A percentile compares a stretch with the other conserved stretches of the same genome.
Evolutionary conservation across 2,113 vertebrate species (phyloP).

Genomic region (Coptodon bakossiorum): DNA sequence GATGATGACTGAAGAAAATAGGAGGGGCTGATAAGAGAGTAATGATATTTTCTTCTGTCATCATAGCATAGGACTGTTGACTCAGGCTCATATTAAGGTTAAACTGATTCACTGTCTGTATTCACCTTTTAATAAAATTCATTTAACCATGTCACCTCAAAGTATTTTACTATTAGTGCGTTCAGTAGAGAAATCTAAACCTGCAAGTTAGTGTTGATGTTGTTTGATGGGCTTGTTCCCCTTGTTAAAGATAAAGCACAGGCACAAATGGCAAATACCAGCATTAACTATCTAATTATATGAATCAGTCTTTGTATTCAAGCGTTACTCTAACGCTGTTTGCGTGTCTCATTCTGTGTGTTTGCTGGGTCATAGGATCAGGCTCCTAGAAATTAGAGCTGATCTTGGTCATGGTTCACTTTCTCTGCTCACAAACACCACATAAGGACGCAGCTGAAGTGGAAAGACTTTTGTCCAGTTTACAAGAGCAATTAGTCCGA

Average conservation of each 20-base stretch:
- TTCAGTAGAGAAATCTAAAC: background rate
- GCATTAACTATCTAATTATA: background rate
- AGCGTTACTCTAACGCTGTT: background rate
- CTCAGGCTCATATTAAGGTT: background rate
- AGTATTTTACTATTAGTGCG: background rate
- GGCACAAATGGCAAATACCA: background rate
- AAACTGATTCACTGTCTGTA: background rate
- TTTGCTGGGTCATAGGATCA: conserved; percentile 41
- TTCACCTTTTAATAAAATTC: conserved; percentile 10
- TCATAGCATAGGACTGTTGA: conserved; percentile 18
- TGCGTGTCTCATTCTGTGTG: background rate
- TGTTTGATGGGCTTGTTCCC: background rate
- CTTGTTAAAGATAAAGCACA: background rate
- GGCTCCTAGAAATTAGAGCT: conserved; percentile 46
- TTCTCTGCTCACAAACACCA: conserved; percentile 36
- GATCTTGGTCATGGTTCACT: conserved; percentile 46
- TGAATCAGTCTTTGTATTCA: background rate
- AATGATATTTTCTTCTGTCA: conserved; percentile 30
- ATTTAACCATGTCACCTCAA: background rate
- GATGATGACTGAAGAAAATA: conserved; percentile 39
- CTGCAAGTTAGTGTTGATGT: background rate
- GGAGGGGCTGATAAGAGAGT: conserved; percentile 5
- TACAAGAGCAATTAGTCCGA: conserved; percentile 9
- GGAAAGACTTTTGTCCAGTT: conserved; percentile 36
- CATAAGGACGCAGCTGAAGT: background rate